These are phyloP conservation scores for Trichonephila clavata DNA, from an alignment of 1,140 invertebrate genomes.

Conservation along the genomic window DNA sequence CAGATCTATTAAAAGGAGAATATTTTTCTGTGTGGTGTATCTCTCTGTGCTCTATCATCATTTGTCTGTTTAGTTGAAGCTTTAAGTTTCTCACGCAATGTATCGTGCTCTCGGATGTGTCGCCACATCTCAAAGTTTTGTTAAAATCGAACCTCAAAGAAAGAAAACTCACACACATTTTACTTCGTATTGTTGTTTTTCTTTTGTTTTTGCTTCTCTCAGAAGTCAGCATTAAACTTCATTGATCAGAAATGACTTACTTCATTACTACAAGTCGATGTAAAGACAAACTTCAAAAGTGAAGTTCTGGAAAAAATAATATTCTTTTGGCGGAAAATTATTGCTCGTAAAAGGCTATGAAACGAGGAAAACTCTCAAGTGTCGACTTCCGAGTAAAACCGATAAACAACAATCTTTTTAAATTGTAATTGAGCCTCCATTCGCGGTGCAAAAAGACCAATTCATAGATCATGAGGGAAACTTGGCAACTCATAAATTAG, in stretches of 20 bases:
- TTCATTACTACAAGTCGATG: background rate
- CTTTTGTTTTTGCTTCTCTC: too few species aligned
- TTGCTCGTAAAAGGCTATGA: background rate
- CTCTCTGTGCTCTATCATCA: too few species aligned
- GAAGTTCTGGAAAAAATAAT: background rate
- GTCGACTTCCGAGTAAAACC: background rate
- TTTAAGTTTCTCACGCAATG: too few species aligned
- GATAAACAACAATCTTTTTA: slow-evolving; percentile 36
- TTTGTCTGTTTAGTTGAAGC: too few species aligned
- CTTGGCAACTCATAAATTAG: slow-evolving; percentile 2
- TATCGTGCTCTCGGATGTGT: too few species aligned
- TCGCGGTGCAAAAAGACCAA: background rate
- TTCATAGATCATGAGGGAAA: background rate
- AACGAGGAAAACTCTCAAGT: background rate
- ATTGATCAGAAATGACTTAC: slow-evolving; percentile 1
- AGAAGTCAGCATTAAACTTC: too few species aligned
- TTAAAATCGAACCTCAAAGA: too few species aligned
- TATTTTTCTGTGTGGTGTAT: too few species aligned
- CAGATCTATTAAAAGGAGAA: too few species aligned
- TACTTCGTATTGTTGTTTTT: too few species aligned
- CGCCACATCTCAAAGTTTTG: too few species aligned
- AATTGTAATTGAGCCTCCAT: background rate
- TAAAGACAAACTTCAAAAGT: background rate
- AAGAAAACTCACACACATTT: too few species aligned
- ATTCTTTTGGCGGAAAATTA: background rate